Evolutionary conservation across 2,797 vertebrate genomes (phyloP).

Genomic region (Hapalemur alaotrensis): DNA sequence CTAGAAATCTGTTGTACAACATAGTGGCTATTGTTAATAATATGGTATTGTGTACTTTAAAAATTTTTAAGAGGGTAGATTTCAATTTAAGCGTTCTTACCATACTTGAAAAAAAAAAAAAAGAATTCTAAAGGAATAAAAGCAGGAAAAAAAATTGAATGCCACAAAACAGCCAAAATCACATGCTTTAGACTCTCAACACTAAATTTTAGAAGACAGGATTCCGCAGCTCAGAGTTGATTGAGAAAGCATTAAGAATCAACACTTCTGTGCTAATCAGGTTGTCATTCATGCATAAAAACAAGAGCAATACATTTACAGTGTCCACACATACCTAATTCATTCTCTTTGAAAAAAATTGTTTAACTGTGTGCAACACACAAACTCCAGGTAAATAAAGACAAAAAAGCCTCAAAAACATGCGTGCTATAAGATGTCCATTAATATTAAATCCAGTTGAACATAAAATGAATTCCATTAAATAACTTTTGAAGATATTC

Average conservation of each 20-base stretch:
- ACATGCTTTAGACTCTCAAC: background rate
- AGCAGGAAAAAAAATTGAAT: too few species aligned
- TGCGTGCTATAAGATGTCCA: background rate
- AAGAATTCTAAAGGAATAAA: background rate
- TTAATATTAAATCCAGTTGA: background rate
- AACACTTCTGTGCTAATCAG: background rate
- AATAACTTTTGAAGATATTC: background rate
- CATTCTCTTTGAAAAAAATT: background rate
- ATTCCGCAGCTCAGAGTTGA: background rate
- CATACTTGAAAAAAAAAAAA: background rate
- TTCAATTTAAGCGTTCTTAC: background rate
- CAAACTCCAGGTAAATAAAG: background rate
- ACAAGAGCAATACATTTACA: background rate
- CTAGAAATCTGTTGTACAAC: background rate
- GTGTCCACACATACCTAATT: background rate
- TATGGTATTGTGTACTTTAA: background rate
- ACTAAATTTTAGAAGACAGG: background rate
- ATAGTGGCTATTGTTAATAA: background rate
- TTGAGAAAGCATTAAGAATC: background rate
- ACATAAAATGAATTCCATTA: background rate
- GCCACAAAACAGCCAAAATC: background rate
- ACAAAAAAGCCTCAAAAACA: background rate
- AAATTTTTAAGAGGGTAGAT: background rate
- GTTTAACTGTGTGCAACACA: background rate
- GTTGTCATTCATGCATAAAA: background rate